Evolutionary conservation across 2,113 vertebrate species (phyloP), one percentile per base, ranked within the genome.

Genomic region (Tyrannus savana): DNA sequence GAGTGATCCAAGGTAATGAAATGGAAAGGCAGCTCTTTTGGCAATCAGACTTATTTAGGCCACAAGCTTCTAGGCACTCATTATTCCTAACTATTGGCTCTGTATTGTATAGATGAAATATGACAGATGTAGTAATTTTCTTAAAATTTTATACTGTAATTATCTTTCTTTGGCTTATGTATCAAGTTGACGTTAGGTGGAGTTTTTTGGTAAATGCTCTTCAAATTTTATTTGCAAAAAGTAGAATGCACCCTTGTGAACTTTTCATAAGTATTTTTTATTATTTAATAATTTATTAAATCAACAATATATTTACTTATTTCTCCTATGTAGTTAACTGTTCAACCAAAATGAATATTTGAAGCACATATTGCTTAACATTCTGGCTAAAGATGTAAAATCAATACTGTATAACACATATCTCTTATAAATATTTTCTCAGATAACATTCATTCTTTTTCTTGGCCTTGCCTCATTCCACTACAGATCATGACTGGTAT

Each of bases 401-500:
- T 82, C 83, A 80, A 82, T 93, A 64, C 67, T 52, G 21, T 84
- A 35, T 86, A 83, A 78, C 46, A 59, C 21, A 7, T 53, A 52
- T 58, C 73, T 89, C 10, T 71, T 87, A 39, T 46, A 94, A 94
- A 80, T 41, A 33, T 58, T 89, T 64, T 89, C 53, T 89, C 80
- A 83, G 50, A 69, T 73, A 95, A 76, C 60, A 59, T 68, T 77
- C 23, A 74, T 86, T 75, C 76, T 95, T 96, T 39, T 78, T 91
- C 86, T 85, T 31, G 73, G 88, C 89, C 55, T 90, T 78, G 74
- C 89, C 81, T 94, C 41, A 78, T 84, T 91, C 91, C 91, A 94
- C 60, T 95, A 47, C 31, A 75, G 59, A 91, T 93, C 72, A 89
- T 44, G 90, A 67, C 55, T 58, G 35, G 53, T 95, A 60, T 90